A percentile compares a stretch with the other conserved stretches of the same genome.
Conservation (phyloP, 2,888 invertebrate genomes). For the Hypomecis punctinalis region DNA sequence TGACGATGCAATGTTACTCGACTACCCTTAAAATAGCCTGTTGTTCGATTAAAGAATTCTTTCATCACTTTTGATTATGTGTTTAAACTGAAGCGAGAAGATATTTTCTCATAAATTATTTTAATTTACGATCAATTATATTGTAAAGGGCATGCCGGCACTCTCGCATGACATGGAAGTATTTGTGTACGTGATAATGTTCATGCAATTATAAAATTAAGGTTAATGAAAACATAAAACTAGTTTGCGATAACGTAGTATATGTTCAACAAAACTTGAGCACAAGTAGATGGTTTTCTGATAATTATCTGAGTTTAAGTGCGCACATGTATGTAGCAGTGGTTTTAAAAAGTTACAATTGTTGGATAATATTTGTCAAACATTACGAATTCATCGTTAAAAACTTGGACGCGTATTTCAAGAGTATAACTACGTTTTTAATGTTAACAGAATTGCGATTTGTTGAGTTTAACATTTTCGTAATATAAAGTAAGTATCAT, state of each 20-base stretch:
- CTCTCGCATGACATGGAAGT: conserved; percentile 26
- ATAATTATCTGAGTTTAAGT: background rate
- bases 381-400: no score
- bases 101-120: conserved; percentile 15
- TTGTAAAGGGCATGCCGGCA: conserved; percentile 22
- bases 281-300: background rate
- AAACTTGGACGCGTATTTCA: no score
- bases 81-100: conserved; percentile 8
- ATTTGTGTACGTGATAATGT: conserved; percentile 28
- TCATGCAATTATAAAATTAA: conserved; percentile 30
- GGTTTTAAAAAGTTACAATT: no score
- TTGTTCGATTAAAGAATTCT: background rate
- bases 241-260: conserved; percentile 21
- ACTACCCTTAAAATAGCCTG: background rate
- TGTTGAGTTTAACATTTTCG: no score
- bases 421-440: no score
- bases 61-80: conserved; percentile 15
- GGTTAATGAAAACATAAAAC: conserved; percentile 29
- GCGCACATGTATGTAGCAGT: background rate
- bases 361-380: no score
- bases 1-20: background rate
- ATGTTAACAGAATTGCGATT: no score
- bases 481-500: no score
- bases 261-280: background rate
- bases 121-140: conserved; percentile 28